Percentiles rank a stretch among this genome's conserved stretches.
These are phyloP conservation scores for Atrina japonica DNA, from an alignment of 2,888 invertebrate genomes.

Conservation along the genomic window DNA sequence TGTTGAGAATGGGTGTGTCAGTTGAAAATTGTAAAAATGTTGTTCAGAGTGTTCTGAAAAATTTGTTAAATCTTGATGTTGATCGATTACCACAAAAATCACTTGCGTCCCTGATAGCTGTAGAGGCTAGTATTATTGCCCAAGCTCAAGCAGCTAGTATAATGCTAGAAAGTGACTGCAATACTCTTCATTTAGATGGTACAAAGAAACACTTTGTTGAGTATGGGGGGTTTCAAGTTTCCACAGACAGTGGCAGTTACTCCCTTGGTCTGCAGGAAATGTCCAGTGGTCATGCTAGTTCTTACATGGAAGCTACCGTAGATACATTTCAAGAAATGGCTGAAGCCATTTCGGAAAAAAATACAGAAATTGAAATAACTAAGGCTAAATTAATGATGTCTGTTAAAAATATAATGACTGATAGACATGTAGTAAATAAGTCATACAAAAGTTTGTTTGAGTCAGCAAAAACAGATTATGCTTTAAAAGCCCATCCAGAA, in stretches of 20 bases:
- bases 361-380: neutral
- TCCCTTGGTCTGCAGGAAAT: neutral
- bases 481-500: no score
- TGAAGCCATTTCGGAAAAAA: neutral
- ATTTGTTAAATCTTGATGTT: constrained; percentile 9
- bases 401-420: neutral
- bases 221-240: neutral
- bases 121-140: neutral
- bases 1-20: constrained; percentile 4
- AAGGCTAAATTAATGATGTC: neutral
- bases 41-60: constrained; percentile 7
- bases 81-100: constrained; percentile 18
- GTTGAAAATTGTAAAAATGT: constrained; percentile 1
- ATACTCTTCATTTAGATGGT: constrained; percentile 20
- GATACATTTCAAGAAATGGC: neutral
- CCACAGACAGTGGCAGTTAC: neutral
- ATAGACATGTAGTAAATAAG: constrained; percentile 6
- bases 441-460: no score
- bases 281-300: neutral
- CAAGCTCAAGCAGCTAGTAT: neutral
- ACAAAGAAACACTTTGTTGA: constrained; percentile 8
- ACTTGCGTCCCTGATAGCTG: neutral
- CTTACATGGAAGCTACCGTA: neutral
- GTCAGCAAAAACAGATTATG: no score
- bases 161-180: neutral